Evolutionary conservation across 2,113 vertebrate genomes (phyloP), one percentile per base, ranked within the genome.

Genomic region (Plotosus lineatus): DNA sequence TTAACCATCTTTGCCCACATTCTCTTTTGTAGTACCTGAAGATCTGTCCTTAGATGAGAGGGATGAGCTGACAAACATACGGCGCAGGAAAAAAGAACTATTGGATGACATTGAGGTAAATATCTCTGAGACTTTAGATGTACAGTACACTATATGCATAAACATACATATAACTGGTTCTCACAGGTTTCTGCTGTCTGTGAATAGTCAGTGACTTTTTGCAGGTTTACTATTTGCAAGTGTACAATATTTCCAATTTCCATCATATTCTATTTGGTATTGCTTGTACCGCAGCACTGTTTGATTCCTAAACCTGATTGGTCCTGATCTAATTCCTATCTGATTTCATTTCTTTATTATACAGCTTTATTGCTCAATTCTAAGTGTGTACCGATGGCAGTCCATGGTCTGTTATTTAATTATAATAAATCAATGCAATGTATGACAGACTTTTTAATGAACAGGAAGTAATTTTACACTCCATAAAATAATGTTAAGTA

Each of bases 61-160:
- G 88, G 97, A 98, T 89, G 97, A 99, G 88, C 94, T 99, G 88
- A 88, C 95, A 78, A 98, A 97, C 87, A 99, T 99, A 88, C 95
- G 96, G 26, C 94, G 97, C 73, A 95, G 97, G 85, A 99, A 99
- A 89, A 98, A 98, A 84, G 96, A 99, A 85, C 93, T 99, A 69
- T 95, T 99, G 85, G 97, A 98, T 93, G 97, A 99, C 86, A 99
- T 99, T 74, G 96, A 99, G 95, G 97, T 99, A 92, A 93, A 90
- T 87, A 58, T 73, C 40, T 66, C 36, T 63, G 12, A 65, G 15
- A 11, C 26, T 36, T 12, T 56, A 36, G 11, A 66, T 28, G 6
- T 36, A 50, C 12, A n/a, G 28, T 36, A n/a, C 12, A 63, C 11
- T 36, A n/a, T 51, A 21, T 26, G 51, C 51, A 56, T 1, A 26